Evolutionary conservation across 2,888 invertebrate genomes (phyloP).

Genomic region (Mayetiola destructor): DNA sequence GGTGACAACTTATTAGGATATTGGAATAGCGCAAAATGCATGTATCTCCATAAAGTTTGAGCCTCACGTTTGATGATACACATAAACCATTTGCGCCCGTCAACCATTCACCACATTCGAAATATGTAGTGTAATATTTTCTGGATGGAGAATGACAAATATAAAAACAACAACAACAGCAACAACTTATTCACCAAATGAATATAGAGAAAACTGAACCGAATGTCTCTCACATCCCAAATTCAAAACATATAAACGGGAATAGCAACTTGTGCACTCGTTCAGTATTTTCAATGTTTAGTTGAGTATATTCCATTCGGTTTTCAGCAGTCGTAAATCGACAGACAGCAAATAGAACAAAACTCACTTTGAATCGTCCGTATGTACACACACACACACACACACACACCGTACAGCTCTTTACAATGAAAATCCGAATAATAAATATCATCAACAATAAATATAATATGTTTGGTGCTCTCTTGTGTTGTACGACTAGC

Average conservation of each 20-base stretch:
- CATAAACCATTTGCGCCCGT: constrained; percentile 8
- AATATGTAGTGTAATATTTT: constrained; percentile 7
- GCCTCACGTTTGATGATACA: neutral
- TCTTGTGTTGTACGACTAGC: too few species aligned
- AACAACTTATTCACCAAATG: too few species aligned
- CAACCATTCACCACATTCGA: constrained; percentile 8
- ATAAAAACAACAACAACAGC: neutral
- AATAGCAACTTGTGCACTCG: too few species aligned
- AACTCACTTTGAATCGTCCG: too few species aligned
- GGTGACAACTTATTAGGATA: constrained; percentile 2
- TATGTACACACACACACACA: constrained; percentile 1
- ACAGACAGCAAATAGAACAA: too few species aligned
- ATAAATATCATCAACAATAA: constrained; percentile 13
- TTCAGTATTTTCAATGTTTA: too few species aligned
- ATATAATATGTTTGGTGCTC: constrained; percentile 8
- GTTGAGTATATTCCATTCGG: too few species aligned
- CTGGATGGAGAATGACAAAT: neutral
- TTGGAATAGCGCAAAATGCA: constrained; percentile 2
- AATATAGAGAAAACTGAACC: too few species aligned
- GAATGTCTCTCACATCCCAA: too few species aligned
- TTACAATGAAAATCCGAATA: constrained; percentile 11
- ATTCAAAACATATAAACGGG: too few species aligned
- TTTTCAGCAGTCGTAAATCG: too few species aligned
- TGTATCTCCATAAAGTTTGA: constrained; percentile 5
- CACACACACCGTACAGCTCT: neutral